These are phyloP conservation scores for Anguilla megastoma DNA, from an alignment of 2,797 vertebrate species.

Conservation along the genomic window DNA sequence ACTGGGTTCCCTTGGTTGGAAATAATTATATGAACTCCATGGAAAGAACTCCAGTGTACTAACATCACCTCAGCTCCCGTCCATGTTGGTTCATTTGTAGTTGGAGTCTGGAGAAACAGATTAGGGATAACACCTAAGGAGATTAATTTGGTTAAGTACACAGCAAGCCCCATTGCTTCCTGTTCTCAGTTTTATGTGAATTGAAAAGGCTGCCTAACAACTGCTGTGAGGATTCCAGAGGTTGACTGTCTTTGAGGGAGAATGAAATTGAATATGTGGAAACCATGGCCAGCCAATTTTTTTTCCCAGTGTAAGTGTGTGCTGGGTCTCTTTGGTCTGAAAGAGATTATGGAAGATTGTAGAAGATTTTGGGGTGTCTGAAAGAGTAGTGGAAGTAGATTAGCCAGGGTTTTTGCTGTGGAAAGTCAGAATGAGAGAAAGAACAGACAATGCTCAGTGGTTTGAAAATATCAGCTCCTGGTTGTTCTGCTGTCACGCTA, in stretches of 20 bases:
- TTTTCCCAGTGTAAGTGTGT: conserved; percentile 6
- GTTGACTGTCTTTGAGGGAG: not conserved
- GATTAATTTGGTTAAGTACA: not conserved
- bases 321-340: conserved; percentile 21
- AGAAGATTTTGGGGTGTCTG: conserved; percentile 43
- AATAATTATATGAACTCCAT: not conserved
- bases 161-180: not conserved
- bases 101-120: not conserved
- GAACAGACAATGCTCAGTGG: conserved; percentile 31
- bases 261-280: not conserved
- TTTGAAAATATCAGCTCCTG: conserved; percentile 31
- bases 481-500: conserved; percentile 8
- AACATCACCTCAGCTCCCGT: not conserved
- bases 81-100: not conserved
- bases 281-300: not conserved
- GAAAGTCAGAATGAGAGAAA: conserved; percentile 45
- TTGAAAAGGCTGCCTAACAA: not conserved
- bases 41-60: not conserved
- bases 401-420: conserved; percentile 46
- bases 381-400: conserved; percentile 43
- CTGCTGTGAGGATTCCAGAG: not conserved
- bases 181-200: not conserved
- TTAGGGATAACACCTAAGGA: not conserved
- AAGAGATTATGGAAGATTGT: conserved; percentile 38
- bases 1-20: not conserved